Conservation (phyloP, 2,888 invertebrate species). For the Hecatera dysodea region DNA sequence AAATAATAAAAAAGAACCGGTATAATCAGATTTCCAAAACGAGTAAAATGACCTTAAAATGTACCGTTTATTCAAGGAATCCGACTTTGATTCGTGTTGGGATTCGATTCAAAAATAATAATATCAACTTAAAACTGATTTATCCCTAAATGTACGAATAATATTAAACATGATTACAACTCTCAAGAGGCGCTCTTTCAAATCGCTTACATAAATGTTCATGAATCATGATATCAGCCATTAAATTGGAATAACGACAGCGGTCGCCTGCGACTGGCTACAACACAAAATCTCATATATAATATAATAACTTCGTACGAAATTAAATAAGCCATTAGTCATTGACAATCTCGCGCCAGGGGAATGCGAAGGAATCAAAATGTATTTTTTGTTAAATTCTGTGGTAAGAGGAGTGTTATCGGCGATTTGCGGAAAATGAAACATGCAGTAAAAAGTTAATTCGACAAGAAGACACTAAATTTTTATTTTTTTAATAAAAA, state of each 20-base stretch:
- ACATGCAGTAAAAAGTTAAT: too few species aligned
- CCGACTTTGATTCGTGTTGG: constrained; percentile 26
- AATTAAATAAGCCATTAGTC: constrained; percentile 78
- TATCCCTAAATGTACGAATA: constrained; percentile 19
- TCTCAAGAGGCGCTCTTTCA: constrained; percentile 32
- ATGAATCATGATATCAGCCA: constrained; percentile 45
- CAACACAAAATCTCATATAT: constrained; percentile 66
- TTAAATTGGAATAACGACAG: constrained; percentile 42
- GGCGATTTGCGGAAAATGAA: constrained; percentile 70
- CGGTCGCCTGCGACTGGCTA: constrained; percentile 29
- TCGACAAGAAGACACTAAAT: too few species aligned
- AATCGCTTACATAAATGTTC: constrained; percentile 44
- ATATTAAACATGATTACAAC: constrained; percentile 64
- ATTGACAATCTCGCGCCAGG: constrained; percentile 67
- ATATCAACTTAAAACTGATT: constrained; percentile 19
- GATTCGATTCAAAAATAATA: constrained; percentile 30
- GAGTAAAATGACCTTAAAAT: constrained; percentile 59
- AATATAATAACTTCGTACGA: constrained; percentile 63
- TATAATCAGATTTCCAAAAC: constrained; percentile 44
- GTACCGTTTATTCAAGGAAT: constrained; percentile 56
- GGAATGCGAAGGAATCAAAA: constrained; percentile 72
- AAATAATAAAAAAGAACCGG: constrained; percentile 50
- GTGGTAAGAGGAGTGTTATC: constrained; percentile 61
- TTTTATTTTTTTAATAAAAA: too few species aligned
- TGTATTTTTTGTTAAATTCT: constrained; percentile 77